Base-by-base conservation (phyloP, 2,888 invertebrate species). In the Eupelmus urozonus region DNA sequence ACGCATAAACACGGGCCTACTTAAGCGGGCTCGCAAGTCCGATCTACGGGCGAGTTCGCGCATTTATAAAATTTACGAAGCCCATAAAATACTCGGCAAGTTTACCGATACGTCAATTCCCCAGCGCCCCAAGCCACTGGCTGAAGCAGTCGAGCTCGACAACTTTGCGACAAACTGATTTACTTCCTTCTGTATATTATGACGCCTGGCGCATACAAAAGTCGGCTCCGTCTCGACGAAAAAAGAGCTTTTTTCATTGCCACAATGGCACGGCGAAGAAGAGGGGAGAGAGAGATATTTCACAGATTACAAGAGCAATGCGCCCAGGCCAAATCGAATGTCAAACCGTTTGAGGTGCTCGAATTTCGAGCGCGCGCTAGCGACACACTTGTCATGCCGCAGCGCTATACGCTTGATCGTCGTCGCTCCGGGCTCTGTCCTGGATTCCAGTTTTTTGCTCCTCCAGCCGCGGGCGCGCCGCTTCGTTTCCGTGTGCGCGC, bases 241-340 rank as follows among this genome's bases (percentile, higher is more conserved):
- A 34, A 34, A 34, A 34, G 34, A 34, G 9, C 34, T 34, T 34
- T 34, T 34, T 34, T 34, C 34, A n/a, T n/a, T 34, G 9, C 45
- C 9, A 45, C 13, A 4, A 13, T 45, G 49, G 20, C 51, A 66
- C 57, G 7, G 34, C 18, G 34, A 40, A 53, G n/a, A 34, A 18
- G 16, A 42, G 63, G 34, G 2, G 63, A 20, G 62, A 42, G 2
- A 42, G 42, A 62, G 42, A 42, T 45, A 45, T 45, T 13, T 45
- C 34, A 45, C 13, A 45, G 9, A 45, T 45, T 34, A 34, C 5
- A 34, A 34, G 3, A 34, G 9, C 34, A 9, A 9, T 5, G 34
- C 3, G 13, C 13, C 4, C 13, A 45, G 62, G 67, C 72, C 29
- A 78, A 78, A 78, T 78, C 69, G 74, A 78, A 78, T 69, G 78